Evolutionary conservation across 2,888 invertebrate species (phyloP).

Genomic region (Rhorus exstirpatorius): DNA sequence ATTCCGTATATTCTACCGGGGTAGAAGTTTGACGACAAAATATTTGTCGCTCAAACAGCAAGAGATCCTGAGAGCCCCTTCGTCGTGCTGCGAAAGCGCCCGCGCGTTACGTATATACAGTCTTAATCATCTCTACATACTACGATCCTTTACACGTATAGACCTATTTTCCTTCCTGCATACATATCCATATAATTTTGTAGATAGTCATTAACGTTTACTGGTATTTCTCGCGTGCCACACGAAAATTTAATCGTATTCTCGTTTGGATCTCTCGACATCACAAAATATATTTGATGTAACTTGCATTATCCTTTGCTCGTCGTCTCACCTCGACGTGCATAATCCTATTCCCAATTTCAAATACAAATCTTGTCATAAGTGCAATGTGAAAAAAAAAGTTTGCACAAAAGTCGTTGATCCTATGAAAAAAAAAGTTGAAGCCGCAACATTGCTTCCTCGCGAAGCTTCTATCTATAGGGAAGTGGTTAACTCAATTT

Average conservation of each 20-base stretch:
- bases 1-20: slow-evolving; percentile 78
- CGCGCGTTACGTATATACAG: slow-evolving; percentile 53
- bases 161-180: background rate
- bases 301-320: background rate
- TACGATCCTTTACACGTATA: slow-evolving; percentile 29
- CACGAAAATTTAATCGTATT: too few species aligned
- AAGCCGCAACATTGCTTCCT: too few species aligned
- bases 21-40: slow-evolving; percentile 86
- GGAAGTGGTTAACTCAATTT: too few species aligned
- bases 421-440: too few species aligned
- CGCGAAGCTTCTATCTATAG: too few species aligned
- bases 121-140: slow-evolving; percentile 20
- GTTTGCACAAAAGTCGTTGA: too few species aligned
- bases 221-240: slow-evolving; percentile 28
- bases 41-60: slow-evolving; percentile 86
- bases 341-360: background rate
- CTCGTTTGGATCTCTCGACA: too few species aligned
- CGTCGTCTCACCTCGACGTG: background rate
- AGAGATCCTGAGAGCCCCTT: slow-evolving; percentile 82
- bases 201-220: background rate
- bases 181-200: background rate
- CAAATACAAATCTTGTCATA: too few species aligned
- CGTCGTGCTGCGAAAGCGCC: slow-evolving; percentile 67
- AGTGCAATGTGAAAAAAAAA: background rate
- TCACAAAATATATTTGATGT: too few species aligned